Evolutionary conservation across 2,888 invertebrate genomes (phyloP), one percentile per base, ranked within the genome.

Genomic region (Ephialtes manifestator): DNA sequence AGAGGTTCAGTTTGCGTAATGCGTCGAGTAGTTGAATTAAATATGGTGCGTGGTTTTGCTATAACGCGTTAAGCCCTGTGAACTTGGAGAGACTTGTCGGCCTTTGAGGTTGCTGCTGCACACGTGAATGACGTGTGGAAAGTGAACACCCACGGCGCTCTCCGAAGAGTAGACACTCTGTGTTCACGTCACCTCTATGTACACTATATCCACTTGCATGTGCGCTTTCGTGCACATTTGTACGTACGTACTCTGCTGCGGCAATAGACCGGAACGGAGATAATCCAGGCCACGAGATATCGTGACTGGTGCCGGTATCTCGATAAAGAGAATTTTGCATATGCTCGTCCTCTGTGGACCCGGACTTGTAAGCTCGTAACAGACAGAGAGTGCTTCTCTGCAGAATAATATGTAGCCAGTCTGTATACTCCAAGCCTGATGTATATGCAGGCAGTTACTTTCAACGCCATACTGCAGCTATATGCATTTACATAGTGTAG

Each of bases 271-370:
- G 60, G 78, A 55, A 83, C 74, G 20, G 31, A 75, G 75, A 80
- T 83, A 80, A 83, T 75, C 65, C 75, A 71, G 55, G 46, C 15
- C 55, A 71, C 58, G 79, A 83, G 75, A 71, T 76, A 83, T 80
- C 75, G 83, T 83, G 53, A 71, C 63, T 48, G 48, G 53, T 18
- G 53, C 53, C 35, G 74, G 68, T 75, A 80, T 71, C 75, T 83
- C 46, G 75, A 83, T 76, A 80, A 80, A 80, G 79, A 83, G 75
- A 83, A 80, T 80, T 80, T 80, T 71, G 18, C 55, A 79, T 79
- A 65, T 63, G 70, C 53, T 58, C 67, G 4, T 53, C 53, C 53
- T 53, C 72, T 5, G 24, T 11, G 53, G 15, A 48, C 28, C 46
- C 35, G 51, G 43, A 43, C 65, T 81, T 75, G 39, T 20, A 74